phyloP scores from a whole-genome alignment of 2,888 invertebrate species.

The Cylloceria caligata region DNA sequence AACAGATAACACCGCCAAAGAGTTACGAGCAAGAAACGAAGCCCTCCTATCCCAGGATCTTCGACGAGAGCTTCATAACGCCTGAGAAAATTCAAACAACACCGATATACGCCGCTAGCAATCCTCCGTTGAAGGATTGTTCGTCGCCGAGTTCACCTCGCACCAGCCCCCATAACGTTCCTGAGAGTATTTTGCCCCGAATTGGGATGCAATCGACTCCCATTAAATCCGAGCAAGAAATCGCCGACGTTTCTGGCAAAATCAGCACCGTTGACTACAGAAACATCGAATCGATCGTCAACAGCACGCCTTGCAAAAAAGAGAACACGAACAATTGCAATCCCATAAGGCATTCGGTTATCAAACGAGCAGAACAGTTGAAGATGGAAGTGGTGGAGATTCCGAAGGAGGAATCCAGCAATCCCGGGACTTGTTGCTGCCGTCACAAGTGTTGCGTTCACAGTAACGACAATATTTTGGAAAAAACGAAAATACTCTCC shows the following conservation, averaged over 20 bases:
- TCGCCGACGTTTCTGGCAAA: constrained; percentile 67
- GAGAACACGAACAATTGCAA: constrained; percentile 72
- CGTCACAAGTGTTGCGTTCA: constrained; percentile 82
- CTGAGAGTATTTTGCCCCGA: constrained; percentile 71
- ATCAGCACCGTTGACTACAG: constrained; percentile 80
- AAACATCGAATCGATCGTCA: constrained; percentile 83
- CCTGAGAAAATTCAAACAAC: constrained; percentile 77
- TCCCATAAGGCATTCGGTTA: constrained; percentile 80
- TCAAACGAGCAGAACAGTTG: constrained; percentile 80
- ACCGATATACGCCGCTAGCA: constrained; percentile 47
- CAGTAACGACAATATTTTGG: constrained; percentile 79
- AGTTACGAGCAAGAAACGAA: constrained; percentile 74
- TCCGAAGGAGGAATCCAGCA: constrained; percentile 61
- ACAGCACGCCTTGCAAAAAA: constrained; percentile 79
- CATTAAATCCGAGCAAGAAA: constrained; percentile 79
- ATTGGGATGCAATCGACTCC: constrained; percentile 83
- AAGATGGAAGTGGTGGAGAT: constrained; percentile 79
- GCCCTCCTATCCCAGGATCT: constrained; percentile 75
- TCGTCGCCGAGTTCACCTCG: constrained; percentile 72
- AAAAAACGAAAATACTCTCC: constrained; percentile 82
- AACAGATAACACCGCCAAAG: constrained; percentile 74
- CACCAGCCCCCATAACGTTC: constrained; percentile 74
- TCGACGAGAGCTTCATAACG: constrained; percentile 79
- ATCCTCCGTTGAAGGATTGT: constrained; percentile 63
- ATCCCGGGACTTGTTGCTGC: constrained; percentile 78